These are phyloP conservation scores for Bradypus variegatus DNA, from an alignment of 2,797 vertebrate species.

Conservation along the genomic window DNA sequence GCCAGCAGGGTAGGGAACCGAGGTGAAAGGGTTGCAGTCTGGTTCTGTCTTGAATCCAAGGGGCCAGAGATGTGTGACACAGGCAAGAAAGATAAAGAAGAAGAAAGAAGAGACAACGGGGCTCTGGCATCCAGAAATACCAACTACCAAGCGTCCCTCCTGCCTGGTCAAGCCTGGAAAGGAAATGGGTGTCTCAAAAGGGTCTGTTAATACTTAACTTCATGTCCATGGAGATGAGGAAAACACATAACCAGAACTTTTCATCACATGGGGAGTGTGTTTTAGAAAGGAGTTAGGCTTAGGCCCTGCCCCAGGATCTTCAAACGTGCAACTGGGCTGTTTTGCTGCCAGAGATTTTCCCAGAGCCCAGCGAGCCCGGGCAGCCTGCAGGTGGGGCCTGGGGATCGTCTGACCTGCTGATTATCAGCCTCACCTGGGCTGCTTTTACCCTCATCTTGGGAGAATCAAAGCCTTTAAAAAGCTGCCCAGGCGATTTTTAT, in stretches of 20 bases:
- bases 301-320: not conserved
- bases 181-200: not conserved
- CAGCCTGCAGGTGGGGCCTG: fast-evolving
- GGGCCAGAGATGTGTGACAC: not conserved
- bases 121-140: not conserved
- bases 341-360: fast-evolving
- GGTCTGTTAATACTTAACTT: not conserved
- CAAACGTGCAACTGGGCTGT: fast-evolving
- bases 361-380: not conserved
- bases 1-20: no score
- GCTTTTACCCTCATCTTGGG: not conserved
- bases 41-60: not conserved
- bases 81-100: not conserved
- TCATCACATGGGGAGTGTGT: not conserved
- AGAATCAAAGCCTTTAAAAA: not conserved
- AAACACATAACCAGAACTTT: not conserved
- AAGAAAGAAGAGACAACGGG: not conserved
- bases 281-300: not conserved
- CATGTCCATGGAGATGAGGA: not conserved
- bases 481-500: not conserved
- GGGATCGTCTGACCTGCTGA: not conserved
- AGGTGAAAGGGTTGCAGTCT: not conserved
- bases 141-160: not conserved
- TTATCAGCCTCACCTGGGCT: not conserved
- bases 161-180: not conserved